Conservation (phyloP, 2,113 vertebrate species). For the Azemiops feae region DNA sequence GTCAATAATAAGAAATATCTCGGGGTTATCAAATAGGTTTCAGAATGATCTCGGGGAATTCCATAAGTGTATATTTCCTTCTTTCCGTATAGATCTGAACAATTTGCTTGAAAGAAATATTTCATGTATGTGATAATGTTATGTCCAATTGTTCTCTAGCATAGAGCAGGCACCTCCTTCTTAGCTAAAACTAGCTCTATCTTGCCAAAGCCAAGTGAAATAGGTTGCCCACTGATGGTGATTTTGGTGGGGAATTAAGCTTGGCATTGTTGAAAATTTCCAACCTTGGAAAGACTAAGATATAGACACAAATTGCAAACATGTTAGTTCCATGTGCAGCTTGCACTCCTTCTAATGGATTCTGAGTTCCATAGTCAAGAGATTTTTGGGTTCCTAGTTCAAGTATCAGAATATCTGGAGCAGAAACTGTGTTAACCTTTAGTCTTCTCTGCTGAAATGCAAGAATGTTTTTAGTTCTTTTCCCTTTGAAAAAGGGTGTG, state of each 20-base stretch:
- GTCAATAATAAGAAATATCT: slow-evolving; percentile 46
- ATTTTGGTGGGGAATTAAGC: background rate
- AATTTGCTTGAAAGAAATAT: background rate
- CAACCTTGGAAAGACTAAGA: background rate
- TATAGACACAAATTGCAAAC: too few species aligned
- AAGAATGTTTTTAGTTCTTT: slow-evolving; percentile 41
- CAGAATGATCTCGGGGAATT: slow-evolving; percentile 32
- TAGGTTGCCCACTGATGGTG: background rate
- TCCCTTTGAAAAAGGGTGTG: slow-evolving; percentile 47
- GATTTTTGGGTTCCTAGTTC: background rate
- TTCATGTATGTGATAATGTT: slow-evolving; percentile 40
- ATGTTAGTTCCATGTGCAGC: background rate
- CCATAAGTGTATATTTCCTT: slow-evolving; percentile 17
- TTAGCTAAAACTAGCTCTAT: slow-evolving; percentile 10
- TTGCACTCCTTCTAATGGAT: background rate
- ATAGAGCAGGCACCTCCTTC: slow-evolving; percentile 16
- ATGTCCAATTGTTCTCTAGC: slow-evolving; percentile 23
- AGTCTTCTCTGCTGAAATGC: slow-evolving; percentile 33
- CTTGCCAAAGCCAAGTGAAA: background rate
- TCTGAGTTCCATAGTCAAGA: background rate
- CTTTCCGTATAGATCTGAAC: background rate
- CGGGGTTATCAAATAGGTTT: slow-evolving; percentile 47
- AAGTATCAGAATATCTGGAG: background rate
- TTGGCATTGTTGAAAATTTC: background rate
- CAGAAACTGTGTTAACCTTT: background rate